Evolutionary conservation across 1,140 invertebrate species (phyloP).

Genomic region (Ericerus pela): DNA sequence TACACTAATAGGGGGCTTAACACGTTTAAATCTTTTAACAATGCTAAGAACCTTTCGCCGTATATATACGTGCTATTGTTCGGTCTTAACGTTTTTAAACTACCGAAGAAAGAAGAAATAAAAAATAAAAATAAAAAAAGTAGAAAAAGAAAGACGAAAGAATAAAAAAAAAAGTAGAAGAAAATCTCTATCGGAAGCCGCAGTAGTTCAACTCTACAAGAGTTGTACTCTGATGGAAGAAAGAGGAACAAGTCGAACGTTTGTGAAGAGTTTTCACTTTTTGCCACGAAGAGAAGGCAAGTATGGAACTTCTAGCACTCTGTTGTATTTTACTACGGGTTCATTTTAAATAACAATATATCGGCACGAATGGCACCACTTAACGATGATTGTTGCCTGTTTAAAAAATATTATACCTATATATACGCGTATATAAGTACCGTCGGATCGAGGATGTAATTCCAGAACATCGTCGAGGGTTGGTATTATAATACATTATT

Average conservation of each 20-base stretch:
- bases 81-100: constrained; percentile 9
- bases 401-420: too few relatives aligned
- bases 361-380: constrained; percentile 5
- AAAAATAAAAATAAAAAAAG: too few relatives aligned
- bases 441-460: not conserved
- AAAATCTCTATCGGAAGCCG: constrained; percentile 6
- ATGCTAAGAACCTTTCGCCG: constrained; percentile 6
- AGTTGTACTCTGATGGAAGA: too few relatives aligned
- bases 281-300: too few relatives aligned
- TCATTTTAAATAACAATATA: constrained; percentile 2
- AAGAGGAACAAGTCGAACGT: too few relatives aligned
- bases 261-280: too few relatives aligned
- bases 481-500: too few relatives aligned
- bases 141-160: too few relatives aligned
- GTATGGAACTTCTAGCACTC: too few relatives aligned
- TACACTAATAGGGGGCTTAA: constrained; percentile 9
- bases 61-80: not conserved
- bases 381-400: constrained; percentile 8
- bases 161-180: too few relatives aligned
- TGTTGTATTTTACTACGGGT: too few relatives aligned
- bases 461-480: not conserved
- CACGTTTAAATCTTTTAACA: constrained; percentile 10
- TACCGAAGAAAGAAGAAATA: too few relatives aligned
- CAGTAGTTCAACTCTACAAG: not conserved
- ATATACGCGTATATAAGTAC: constrained; percentile 4